phyloP scores from a whole-genome alignment of 2,888 invertebrate species.

The Lucinisca nassula region DNA sequence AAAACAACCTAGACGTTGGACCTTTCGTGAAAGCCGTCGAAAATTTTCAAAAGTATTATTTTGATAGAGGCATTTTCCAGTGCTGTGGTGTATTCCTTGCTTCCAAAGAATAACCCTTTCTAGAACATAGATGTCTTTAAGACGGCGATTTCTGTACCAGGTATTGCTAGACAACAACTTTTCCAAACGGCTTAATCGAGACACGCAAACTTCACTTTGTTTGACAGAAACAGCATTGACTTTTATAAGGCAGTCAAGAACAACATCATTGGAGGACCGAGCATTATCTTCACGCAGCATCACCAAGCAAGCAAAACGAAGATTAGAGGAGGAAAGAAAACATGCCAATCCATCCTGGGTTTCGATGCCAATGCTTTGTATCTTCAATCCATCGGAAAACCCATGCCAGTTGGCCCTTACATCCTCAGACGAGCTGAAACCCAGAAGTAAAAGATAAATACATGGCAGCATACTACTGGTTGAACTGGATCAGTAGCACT shows the following conservation, averaged over 20 bases:
- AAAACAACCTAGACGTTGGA: background rate
- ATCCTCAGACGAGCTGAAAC: constrained; percentile 47
- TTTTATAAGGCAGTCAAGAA: constrained; percentile 35
- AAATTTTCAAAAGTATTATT: background rate
- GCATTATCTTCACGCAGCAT: constrained; percentile 47
- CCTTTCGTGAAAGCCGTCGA: background rate
- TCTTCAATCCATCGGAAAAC: constrained; percentile 43
- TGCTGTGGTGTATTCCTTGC: no score
- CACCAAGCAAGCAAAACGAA: constrained; percentile 22
- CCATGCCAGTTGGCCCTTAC: constrained; percentile 50
- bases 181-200: no score
- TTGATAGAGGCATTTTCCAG: no score
- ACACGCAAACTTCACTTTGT: constrained; percentile 46
- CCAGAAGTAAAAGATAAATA: constrained; percentile 38
- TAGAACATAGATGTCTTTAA: background rate
- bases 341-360: constrained; percentile 44
- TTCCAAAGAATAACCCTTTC: no score
- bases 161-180: background rate
- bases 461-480: constrained; percentile 38
- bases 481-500: constrained; percentile 35
- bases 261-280: constrained; percentile 40
- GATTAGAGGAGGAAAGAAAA: constrained; percentile 21
- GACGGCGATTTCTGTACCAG: background rate
- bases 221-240: constrained; percentile 24
- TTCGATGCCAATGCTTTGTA: constrained; percentile 61